Base-by-base conservation (phyloP, 2,797 vertebrate genomes). In the Salmo trutta region DNA sequence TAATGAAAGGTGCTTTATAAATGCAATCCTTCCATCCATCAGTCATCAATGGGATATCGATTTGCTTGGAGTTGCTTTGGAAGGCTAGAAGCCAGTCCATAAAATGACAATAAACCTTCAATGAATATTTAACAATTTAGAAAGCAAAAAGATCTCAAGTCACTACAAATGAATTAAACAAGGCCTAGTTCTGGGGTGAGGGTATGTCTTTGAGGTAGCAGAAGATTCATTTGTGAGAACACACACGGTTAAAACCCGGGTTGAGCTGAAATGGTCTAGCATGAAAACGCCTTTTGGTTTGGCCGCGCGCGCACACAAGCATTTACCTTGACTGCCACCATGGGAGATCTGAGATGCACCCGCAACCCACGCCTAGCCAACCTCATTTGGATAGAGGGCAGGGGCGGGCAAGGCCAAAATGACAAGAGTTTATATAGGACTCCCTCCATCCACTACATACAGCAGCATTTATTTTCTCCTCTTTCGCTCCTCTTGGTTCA, bases 271-370 rank as follows among this genome's bases (percentile, higher is more conserved):
- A 66, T 66, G 14, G 54, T 56, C 54, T 56, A 56, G 19, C 54
- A 31, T 66, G 64, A 67, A 67, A 33, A 29, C 29, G 5, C 65
- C 65, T 31, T 31, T 67, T 17, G 64, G 21, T 51, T 74, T 54
- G 27, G 14, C 12, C 79, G 74, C 80, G 41, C 65, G 15, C 14
- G 65, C 29, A 53, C 51, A 74, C 73, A 77, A 69, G 78, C 76
- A 70, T 36, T 73, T 84, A 82, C 77, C 47, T 83, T 77, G 62
- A 80, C 65, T 87, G 81, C 91, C 91, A 90, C 92, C 91, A 82
- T 83, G 82, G 78, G 84, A 91, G 90, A 92, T 90, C 89, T 91
- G 87, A 92, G 82, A 82, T 84, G 88, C 92, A 91, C 90, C 91
- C 88, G 81, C 89, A 87, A 88, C 86, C 29, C 47, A 88, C 72